Percentiles rank a stretch among this genome's conserved stretches.
Evolutionary conservation across 1,140 invertebrate genomes (phyloP).

Genomic region (Leptinotarsa texana): DNA sequence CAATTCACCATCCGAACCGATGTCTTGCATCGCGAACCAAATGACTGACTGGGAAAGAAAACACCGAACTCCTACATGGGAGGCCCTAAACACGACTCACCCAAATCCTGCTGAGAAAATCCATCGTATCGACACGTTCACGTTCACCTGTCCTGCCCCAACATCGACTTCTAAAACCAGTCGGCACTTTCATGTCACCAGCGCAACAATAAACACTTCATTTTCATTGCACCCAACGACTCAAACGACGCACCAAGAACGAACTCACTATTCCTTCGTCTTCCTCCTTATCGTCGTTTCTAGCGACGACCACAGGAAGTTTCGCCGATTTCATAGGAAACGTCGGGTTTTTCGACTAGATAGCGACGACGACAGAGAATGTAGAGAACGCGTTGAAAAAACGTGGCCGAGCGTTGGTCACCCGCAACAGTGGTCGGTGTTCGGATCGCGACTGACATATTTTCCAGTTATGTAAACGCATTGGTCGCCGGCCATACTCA

Average conservation of each 20-base stretch:
- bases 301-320: background rate
- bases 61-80: no score
- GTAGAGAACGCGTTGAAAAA: background rate
- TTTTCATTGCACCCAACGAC: constrained; percentile 15
- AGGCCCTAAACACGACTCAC: constrained; percentile 12
- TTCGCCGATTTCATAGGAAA: constrained; percentile 21
- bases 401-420: constrained; percentile 11
- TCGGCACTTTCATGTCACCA: constrained; percentile 33
- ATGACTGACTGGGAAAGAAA: no score
- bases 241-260: constrained; percentile 20
- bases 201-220: constrained; percentile 25
- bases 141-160: constrained; percentile 37
- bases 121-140: constrained; percentile 28
- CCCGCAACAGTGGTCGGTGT: background rate
- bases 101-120: constrained; percentile 38
- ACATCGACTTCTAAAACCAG: constrained; percentile 41
- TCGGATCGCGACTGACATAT: constrained; percentile 9
- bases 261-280: background rate
- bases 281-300: constrained; percentile 5
- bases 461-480: constrained; percentile 24
- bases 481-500: constrained; percentile 1
- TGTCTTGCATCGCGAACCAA: no score
- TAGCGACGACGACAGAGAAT: background rate
- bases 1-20: no score
- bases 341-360: constrained; percentile 25